Conservation (phyloP, 1,140 invertebrate species). For the Teleogryllus occipitalis region DNA sequence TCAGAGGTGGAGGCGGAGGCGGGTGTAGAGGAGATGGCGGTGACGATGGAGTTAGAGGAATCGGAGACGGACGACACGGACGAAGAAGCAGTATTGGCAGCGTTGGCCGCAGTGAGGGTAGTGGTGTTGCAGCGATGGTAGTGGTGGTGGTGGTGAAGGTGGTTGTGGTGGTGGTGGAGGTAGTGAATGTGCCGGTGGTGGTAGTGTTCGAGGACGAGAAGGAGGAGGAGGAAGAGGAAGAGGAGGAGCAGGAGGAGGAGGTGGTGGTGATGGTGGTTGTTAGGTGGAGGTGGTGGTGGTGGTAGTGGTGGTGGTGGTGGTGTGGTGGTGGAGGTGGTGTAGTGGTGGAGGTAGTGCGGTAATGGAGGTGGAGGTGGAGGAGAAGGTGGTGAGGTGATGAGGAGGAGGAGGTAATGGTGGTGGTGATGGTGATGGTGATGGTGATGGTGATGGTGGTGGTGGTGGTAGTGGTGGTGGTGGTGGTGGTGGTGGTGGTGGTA, state of each 20-base stretch:
- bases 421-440: neutral
- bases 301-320: too few relatives aligned
- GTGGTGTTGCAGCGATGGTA: neutral
- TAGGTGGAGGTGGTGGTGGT: too few relatives aligned
- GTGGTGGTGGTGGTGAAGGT: neutral
- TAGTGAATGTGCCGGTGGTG: neutral
- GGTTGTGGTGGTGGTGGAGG: neutral
- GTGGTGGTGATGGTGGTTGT: too few relatives aligned
- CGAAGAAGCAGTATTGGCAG: neutral
- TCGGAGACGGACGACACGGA: neutral
- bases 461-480: neutral
- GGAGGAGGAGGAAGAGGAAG: too few relatives aligned
- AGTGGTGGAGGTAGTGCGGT: too few relatives aligned
- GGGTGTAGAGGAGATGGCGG: too few relatives aligned
- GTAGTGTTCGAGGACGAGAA: neutral
- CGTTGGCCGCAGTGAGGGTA: neutral
- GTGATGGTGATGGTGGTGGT: neutral
- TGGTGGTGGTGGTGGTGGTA: neutral
- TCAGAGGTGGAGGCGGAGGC: too few relatives aligned
- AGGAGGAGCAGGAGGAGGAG: neutral
- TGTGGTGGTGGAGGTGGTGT: too few relatives aligned
- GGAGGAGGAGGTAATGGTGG: too few relatives aligned
- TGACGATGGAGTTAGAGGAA: neutral
- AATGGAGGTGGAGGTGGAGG: too few relatives aligned
- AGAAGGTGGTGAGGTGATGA: too few relatives aligned